Base-by-base conservation (phyloP, 1,140 invertebrate species). In the Drosophila aff. region DNA sequence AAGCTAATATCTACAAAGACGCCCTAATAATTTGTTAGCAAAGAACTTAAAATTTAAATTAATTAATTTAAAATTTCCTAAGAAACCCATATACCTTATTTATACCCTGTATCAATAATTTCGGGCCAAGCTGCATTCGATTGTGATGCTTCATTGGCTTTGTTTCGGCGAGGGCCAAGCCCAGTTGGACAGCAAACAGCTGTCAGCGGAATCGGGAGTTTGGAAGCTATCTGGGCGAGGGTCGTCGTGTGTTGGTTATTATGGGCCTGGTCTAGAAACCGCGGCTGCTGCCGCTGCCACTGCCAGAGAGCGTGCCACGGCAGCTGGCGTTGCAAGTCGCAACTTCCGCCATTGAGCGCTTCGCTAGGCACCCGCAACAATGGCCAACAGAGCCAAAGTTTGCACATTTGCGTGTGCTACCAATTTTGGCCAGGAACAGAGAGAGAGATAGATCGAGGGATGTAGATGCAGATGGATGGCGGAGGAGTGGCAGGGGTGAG, bases 271-370 rank as follows among this genome's bases (percentile, higher is more conserved):
- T 43, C 21, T 50, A 61, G 57, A 68, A 69, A 46, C 38, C 43
- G 59, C 44, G 23, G 15, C 15, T 9, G 41, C n/a, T 3, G 50
- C 23, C 2, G 40, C 28, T 47, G 6, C 18, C 5, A 2, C 31
- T 33, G 31, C 31, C 13, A 21, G 16, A 65, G 61, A 69, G 62
- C 62, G 43, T 74, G 72, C 69, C 59, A 66, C 72, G 13, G 60
- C 75, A 67, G 74, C 75, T 84, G 82, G 62, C 69, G 53, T 78
- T 79, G 82, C 71, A 58, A 58, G 21, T 58, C 15, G 57, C 65
- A 89, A 90, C 81, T 89, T 89, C 84, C 84, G 84, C 84, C 76
- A 84, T 80, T 71, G 62, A 75, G 57, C 81, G 85, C 81, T 90
- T 86, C 83, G 76, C 79, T 87, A 76, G 67, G 64, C 81, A 82